Evolutionary conservation across 2,113 vertebrate species (phyloP), one percentile per base, ranked within the genome.

Genomic region (Danio rerio): DNA sequence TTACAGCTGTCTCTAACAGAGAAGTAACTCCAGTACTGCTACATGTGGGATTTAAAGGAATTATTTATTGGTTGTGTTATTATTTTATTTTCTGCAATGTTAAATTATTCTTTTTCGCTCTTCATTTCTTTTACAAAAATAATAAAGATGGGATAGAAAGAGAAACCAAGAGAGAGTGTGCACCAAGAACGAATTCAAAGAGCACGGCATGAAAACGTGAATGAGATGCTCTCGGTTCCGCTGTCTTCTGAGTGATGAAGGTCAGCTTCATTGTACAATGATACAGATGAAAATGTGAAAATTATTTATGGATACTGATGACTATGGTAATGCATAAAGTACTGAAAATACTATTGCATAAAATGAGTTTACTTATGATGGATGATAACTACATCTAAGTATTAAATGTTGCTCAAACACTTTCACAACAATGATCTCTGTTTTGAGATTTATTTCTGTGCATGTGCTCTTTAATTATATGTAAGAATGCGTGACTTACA

Each of bases 1-100:
- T 91, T 98, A 84, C 95, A 91, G 87, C 95, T 97, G 81, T 98
- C 96, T 3, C 96, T 98, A 91, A 97, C 96, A 0, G 96, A 98
- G 83, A 97, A 97, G 93, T 98, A 95, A 92, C 65, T 9, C 80
- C 80, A 80, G 63, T 7, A 66, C 70, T 43, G 72, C 73, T 15
- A 42, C 79, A 84, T 79, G 8, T 43, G 42, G 85, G 79, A 52
- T 87, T 78, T 89, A 86, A 87, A 88, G 77, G 88, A 84, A 88
- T 93, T 88, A 90, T 91, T 92, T 94, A 92, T 93, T 92, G 80
- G 66, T 83, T 6, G 81, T 91, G 84, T 69, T 86, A 52, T 52
- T 52, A 31, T 31, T 86, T 87, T 83, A 77, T 91, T 91, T 86
- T 75, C 83, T 88, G 81, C 91, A 78, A 87, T 90, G 71, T 92